Percentiles rank a stretch among this genome's conserved stretches.
Evolutionary conservation across 2,888 invertebrate species (phyloP).

Genomic region (Ectemnius lituratus): DNA sequence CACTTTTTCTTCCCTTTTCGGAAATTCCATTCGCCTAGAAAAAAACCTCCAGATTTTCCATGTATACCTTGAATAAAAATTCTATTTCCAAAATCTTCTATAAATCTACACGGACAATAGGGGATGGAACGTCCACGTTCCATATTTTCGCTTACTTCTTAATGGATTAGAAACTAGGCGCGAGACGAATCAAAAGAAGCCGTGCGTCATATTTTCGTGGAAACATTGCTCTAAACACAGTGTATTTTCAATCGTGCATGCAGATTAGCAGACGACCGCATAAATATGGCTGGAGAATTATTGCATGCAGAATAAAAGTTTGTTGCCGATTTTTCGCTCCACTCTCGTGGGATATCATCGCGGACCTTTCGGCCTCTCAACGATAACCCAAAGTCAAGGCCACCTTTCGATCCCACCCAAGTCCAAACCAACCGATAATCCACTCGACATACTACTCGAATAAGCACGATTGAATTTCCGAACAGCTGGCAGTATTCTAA

Average conservation of each 20-base stretch:
- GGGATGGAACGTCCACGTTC: too few relatives aligned
- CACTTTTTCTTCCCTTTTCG: too few relatives aligned
- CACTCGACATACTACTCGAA: background rate
- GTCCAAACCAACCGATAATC: constrained; percentile 59
- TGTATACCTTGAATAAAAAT: too few relatives aligned
- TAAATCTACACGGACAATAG: too few relatives aligned
- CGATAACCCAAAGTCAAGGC: constrained; percentile 76
- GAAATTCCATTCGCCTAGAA: too few relatives aligned
- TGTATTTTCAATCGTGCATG: background rate
- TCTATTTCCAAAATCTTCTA: too few relatives aligned
- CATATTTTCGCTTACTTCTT: too few relatives aligned
- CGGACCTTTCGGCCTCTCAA: constrained; percentile 61
- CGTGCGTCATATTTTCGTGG: background rate
- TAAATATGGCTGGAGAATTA: constrained; percentile 27
- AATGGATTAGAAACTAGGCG: too few relatives aligned
- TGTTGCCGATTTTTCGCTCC: constrained; percentile 66
- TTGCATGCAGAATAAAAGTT: constrained; percentile 33
- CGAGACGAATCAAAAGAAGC: too few relatives aligned
- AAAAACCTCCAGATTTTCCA: too few relatives aligned
- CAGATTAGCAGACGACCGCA: background rate
- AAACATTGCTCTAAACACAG: background rate
- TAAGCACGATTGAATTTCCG: too few relatives aligned
- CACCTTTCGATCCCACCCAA: constrained; percentile 60
- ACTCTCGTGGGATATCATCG: constrained; percentile 59
- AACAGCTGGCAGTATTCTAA: too few relatives aligned